phyloP scores from a whole-genome alignment of 1,140 invertebrate genomes.

The Plectus sambesii region DNA sequence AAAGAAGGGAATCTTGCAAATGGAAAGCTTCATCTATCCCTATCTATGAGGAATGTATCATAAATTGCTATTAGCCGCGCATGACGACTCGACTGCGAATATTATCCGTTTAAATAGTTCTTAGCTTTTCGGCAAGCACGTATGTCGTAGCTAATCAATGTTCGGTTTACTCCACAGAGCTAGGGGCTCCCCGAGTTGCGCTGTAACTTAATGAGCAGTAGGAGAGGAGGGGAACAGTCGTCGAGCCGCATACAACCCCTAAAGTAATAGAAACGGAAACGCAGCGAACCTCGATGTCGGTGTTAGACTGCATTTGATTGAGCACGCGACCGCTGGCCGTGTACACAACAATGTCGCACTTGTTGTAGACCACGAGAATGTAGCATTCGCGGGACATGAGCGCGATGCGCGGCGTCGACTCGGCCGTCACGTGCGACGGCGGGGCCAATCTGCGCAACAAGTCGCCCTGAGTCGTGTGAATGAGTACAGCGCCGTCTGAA shows the following conservation, averaged over 20 bases:
- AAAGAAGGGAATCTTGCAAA: too few relatives aligned
- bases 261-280: too few relatives aligned
- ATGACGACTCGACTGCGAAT: too few relatives aligned
- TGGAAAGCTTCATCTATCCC: too few relatives aligned
- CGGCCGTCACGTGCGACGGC: conserved; percentile 59
- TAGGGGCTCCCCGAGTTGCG: conserved; percentile 1
- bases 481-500: conserved; percentile 79
- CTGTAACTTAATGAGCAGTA: conserved; percentile 5
- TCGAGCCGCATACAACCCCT: too few relatives aligned
- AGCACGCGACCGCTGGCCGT: conserved; percentile 79
- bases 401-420: conserved; percentile 6
- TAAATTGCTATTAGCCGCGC: too few relatives aligned
- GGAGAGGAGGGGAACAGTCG: too few relatives aligned
- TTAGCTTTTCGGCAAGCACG: neutral
- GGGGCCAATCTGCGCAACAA: conserved; percentile 57
- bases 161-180: conserved; percentile 20
- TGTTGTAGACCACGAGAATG: conserved; percentile 77
- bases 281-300: conserved; percentile 91
- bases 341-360: conserved; percentile 50
- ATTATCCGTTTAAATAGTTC: too few relatives aligned
- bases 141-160: conserved; percentile 3
- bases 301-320: conserved; percentile 75
- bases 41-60: too few relatives aligned
- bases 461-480: conserved; percentile 96
- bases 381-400: conserved; percentile 81